phyloP scores from a whole-genome alignment of 2,113 vertebrate genomes.

The Triplophysa siluroides region DNA sequence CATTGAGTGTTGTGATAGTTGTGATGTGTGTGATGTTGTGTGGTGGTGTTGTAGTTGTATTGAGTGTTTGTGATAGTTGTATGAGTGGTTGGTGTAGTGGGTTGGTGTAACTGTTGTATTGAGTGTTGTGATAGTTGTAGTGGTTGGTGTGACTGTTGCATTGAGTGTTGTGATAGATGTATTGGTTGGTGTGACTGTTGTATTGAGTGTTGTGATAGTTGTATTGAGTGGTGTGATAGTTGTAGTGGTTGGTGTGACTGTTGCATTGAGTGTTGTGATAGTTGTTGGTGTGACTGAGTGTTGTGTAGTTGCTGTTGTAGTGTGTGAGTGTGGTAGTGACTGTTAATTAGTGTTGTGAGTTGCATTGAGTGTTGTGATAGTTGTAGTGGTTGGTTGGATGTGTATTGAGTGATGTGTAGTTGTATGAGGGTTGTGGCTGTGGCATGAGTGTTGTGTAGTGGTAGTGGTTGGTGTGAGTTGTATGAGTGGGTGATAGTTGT shows the following conservation, averaged over 20 bases:
- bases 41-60: neutral
- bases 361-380: too few species aligned
- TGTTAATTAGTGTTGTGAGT: neutral
- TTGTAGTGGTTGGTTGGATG: neutral
- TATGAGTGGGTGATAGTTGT: neutral
- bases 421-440: too few species aligned
- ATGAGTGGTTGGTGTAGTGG: neutral
- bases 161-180: neutral
- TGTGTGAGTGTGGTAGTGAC: neutral
- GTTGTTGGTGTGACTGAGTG: accelerated
- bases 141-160: neutral
- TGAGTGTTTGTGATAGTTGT: too few species aligned
- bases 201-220: neutral
- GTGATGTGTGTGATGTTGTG: too few species aligned
- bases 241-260: neutral
- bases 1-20: neutral
- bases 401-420: neutral
- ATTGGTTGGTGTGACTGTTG: neutral
- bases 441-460: neutral
- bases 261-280: neutral
- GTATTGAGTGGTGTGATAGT: too few species aligned
- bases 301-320: too few species aligned
- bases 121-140: neutral
- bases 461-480: neutral
- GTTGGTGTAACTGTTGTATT: neutral